These are phyloP conservation scores for Liolophura sinensis DNA, from an alignment of 1,140 invertebrate genomes.

Conservation along the genomic window DNA sequence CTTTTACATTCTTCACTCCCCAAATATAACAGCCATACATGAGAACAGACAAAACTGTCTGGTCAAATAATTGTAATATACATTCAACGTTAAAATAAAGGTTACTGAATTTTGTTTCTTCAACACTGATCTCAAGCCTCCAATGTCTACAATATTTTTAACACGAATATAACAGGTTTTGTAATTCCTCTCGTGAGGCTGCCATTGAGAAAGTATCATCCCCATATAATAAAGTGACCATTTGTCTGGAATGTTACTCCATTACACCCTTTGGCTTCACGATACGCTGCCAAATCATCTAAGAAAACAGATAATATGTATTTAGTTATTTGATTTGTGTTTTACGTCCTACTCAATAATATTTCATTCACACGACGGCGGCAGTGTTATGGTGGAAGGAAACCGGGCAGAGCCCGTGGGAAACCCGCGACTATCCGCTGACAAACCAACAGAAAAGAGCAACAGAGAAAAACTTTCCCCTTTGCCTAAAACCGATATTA, in stretches of 20 bases:
- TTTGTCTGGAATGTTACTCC: too few relatives aligned
- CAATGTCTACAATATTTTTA: conserved; percentile 1
- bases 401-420: too few relatives aligned
- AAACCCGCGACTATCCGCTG: too few relatives aligned
- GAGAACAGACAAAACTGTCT: conserved; percentile 12
- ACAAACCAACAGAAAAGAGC: too few relatives aligned
- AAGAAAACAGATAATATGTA: too few relatives aligned
- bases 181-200: not conserved
- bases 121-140: too few relatives aligned
- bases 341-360: too few relatives aligned
- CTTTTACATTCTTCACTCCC: conserved; percentile 4
- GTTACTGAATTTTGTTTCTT: conserved; percentile 2
- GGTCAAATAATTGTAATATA: conserved; percentile 16
- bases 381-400: too few relatives aligned
- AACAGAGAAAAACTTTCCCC: not conserved
- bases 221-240: conserved; percentile 4
- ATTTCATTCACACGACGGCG: too few relatives aligned
- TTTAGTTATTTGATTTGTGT: too few relatives aligned
- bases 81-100: conserved; percentile 7
- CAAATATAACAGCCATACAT: conserved; percentile 18
- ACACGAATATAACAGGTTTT: not conserved
- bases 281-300: conserved; percentile 7
- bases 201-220: conserved; percentile 4
- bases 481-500: conserved; percentile 3
- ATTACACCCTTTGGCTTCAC: too few relatives aligned